Evolutionary conservation across 2,113 vertebrate species (phyloP), one percentile per base, ranked within the genome.

Genomic region (Thinocorus orbignyianus): DNA sequence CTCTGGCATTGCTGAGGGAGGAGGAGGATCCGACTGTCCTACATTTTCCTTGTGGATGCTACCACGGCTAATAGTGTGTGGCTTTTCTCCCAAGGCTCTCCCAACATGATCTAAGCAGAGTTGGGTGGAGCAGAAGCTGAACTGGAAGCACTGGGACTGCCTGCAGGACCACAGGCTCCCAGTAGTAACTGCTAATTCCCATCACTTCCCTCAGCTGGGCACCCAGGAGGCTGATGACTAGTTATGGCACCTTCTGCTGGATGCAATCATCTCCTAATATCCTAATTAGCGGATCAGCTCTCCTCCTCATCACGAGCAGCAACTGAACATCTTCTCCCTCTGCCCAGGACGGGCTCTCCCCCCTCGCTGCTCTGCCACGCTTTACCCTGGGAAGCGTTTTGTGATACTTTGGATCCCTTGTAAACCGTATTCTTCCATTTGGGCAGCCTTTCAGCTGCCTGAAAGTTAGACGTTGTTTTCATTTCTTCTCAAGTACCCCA

Each of bases 391-490:
- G 90, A 97, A 96, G 89, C 42, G 13, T 81, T 91, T 89, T 94
- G 92, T 92, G 90, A 76, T 80, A 49, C 80, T 91, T 48, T 62
- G 84, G 88, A 91, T 92, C 81, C 62, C 92, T 93, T 96, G 88
- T 95, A 94, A 95, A 88, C 77, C 9, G 14, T 69, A 95, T 95
- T 95, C 95, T 93, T 86, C 90, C 1, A 73, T 86, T 82, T 88
- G 96, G 93, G 90, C 89, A 90, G 88, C 78, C 94, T 96, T 97
- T 96, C 95, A 93, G 57, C 84, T 85, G 90, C 83, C 15, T 93
- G 97, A 90, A 97, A 96, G 90, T 95, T 86, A 61, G 94, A 90
- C 39, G 52, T 96, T 97, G 96, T 94, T 97, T 97, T 90, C 96
- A 35, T 94, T 95, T 95, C 93, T 97, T 94, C 96, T 96, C 86